Conservation (phyloP, 64 coral and sea anemone species). For the Trachythela sp. region DNA sequence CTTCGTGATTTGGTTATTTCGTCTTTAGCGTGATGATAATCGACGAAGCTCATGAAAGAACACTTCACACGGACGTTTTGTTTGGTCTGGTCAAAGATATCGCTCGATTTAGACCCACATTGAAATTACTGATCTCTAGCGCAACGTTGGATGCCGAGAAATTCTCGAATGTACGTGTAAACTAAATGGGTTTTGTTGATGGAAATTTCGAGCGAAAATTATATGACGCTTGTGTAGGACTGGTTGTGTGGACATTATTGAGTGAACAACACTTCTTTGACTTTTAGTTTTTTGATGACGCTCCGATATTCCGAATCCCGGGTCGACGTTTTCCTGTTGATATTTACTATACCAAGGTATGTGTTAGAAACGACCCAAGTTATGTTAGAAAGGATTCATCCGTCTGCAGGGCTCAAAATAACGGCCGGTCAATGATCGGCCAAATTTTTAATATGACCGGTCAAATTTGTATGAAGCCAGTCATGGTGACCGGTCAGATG, state of each 20-base stretch:
- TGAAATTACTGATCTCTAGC: slow-evolving; percentile 95
- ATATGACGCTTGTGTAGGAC: neutral
- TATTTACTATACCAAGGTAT: slow-evolving; percentile 98
- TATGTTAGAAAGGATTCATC: too few relatives aligned
- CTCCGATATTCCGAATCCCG: slow-evolving; percentile 95
- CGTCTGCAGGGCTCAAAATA: too few relatives aligned
- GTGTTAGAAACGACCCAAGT: neutral
- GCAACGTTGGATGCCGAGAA: slow-evolving; percentile 98
- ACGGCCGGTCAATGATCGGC: too few relatives aligned
- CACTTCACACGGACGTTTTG: slow-evolving; percentile 89
- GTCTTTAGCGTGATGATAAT: slow-evolving; percentile 78
- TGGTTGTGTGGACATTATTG: too few relatives aligned
- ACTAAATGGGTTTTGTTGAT: neutral
- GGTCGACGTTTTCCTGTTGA: slow-evolving; percentile 92
- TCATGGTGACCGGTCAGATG: too few relatives aligned
- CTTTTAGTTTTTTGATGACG: slow-evolving; percentile 95
- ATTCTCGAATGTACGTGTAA: slow-evolving; percentile 72
- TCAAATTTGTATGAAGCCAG: too few relatives aligned
- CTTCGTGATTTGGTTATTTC: neutral
- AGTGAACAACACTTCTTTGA: neutral
- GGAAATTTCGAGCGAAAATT: too few relatives aligned
- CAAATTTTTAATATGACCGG: too few relatives aligned
- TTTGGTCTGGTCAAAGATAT: slow-evolving; percentile 99
- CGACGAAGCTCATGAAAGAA: slow-evolving; percentile 94
- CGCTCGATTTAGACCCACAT: slow-evolving; percentile 74